These are phyloP conservation scores for Isaurus tuberculatus DNA, from an alignment of 92 coral and sea anemone genomes.

Conservation along the genomic window DNA sequence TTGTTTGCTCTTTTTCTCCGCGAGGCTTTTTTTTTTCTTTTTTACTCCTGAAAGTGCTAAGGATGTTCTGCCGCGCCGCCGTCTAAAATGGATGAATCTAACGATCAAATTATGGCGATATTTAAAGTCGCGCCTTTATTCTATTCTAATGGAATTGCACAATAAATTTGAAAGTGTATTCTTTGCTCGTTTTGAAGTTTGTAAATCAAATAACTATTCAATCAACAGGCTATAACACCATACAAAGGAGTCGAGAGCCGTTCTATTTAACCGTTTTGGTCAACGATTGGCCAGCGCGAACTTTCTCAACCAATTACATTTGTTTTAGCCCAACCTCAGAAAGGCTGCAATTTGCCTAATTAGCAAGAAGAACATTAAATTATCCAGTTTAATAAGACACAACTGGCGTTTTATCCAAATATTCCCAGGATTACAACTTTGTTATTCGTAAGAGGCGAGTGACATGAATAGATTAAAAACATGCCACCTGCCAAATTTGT, in stretches of 20 bases:
- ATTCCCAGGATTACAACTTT: slow-evolving; percentile 71
- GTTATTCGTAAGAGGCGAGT: slow-evolving; percentile 36
- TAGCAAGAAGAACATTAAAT: slow-evolving; percentile 70
- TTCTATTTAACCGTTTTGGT: slow-evolving; percentile 60
- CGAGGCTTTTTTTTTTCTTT: neutral
- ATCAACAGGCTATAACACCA: slow-evolving; percentile 84
- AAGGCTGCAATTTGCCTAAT: slow-evolving; percentile 61
- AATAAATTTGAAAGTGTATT: slow-evolving; percentile 91
- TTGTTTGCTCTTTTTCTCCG: slow-evolving; percentile 20
- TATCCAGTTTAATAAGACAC: slow-evolving; percentile 64
- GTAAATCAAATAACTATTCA: slow-evolving; percentile 90
- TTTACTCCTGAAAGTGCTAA: neutral
- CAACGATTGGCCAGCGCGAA: slow-evolving; percentile 66
- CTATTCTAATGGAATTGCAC: slow-evolving; percentile 87
- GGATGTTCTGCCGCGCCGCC: slow-evolving; percentile 13
- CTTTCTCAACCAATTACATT: slow-evolving; percentile 52
- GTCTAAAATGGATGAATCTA: slow-evolving; percentile 53
- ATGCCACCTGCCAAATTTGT: slow-evolving; percentile 43
- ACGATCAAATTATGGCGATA: slow-evolving; percentile 66
- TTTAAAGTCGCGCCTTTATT: slow-evolving; percentile 75
- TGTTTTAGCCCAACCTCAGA: slow-evolving; percentile 51
- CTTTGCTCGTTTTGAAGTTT: slow-evolving; percentile 91
- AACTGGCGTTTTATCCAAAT: slow-evolving; percentile 64
- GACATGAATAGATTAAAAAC: slow-evolving; percentile 55
- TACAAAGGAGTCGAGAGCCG: slow-evolving; percentile 74